Evolutionary conservation across 1,140 invertebrate genomes (phyloP).

Genomic region (Pseudachorutes palmiensis): DNA sequence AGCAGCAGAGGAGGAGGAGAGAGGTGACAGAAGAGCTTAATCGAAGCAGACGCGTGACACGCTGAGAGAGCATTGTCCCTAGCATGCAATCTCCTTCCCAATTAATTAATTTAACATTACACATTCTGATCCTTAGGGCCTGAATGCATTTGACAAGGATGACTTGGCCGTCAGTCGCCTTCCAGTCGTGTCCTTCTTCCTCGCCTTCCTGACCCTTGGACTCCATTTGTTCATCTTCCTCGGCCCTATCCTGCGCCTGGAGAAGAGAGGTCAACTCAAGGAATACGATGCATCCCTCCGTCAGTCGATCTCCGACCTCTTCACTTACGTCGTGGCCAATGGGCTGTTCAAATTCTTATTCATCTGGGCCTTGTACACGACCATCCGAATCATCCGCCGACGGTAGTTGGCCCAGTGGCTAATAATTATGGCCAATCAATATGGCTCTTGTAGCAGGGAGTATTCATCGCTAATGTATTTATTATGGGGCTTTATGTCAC

Average conservation of each 20-base stretch:
- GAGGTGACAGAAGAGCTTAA: too few species aligned
- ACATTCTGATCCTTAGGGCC: background rate
- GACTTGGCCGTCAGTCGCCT: background rate
- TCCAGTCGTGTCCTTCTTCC: conserved; percentile 6
- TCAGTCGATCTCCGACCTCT: background rate
- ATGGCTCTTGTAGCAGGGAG: too few species aligned
- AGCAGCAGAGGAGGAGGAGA: too few species aligned
- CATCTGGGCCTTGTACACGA: conserved; percentile 8
- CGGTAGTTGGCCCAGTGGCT: too few species aligned
- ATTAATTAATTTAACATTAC: too few species aligned
- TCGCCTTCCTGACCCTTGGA: background rate
- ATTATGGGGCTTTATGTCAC: too few species aligned
- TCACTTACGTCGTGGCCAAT: conserved; percentile 10
- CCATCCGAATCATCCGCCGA: background rate
- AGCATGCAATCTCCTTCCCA: background rate
- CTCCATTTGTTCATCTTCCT: background rate
- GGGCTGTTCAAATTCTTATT: conserved; percentile 6
- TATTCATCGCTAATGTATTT: too few species aligned
- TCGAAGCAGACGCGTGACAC: too few species aligned
- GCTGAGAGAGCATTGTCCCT: too few species aligned
- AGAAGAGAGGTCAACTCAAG: background rate
- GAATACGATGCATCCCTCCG: background rate
- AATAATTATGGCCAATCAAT: too few species aligned
- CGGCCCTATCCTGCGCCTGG: background rate
- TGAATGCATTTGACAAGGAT: background rate